phyloP scores from a whole-genome alignment of 2,888 invertebrate species.

The Hydroisotoma schaefferi region DNA sequence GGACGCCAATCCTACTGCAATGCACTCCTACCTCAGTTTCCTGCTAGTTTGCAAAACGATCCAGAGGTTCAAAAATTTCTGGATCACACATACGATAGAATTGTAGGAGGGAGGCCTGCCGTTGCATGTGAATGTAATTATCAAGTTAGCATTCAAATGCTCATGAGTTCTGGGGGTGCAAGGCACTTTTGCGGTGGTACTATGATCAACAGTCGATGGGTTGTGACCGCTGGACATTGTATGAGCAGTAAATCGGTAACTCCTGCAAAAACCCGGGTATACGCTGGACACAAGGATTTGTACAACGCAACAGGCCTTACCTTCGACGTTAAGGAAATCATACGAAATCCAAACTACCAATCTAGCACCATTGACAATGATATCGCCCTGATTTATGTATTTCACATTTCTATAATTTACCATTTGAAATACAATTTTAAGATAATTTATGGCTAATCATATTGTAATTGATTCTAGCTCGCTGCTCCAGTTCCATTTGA shows the following conservation, averaged over 20 bases:
- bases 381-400: too few species aligned
- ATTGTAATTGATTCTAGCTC: too few species aligned
- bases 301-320: too few species aligned
- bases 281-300: too few species aligned
- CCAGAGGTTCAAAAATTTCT: constrained; percentile 15
- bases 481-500: not conserved
- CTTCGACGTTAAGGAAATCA: too few species aligned
- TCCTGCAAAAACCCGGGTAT: too few species aligned
- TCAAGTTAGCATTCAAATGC: constrained; percentile 32
- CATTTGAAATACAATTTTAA: too few species aligned
- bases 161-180: constrained; percentile 14
- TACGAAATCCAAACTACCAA: too few species aligned
- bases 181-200: constrained; percentile 33
- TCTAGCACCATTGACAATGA: too few species aligned
- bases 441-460: too few species aligned
- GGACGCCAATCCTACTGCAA: constrained; percentile 10
- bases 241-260: too few species aligned
- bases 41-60: constrained; percentile 14
- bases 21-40: constrained; percentile 23
- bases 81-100: constrained; percentile 5
- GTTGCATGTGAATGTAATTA: constrained; percentile 13
- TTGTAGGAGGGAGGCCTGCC: constrained; percentile 29
- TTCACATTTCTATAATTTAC: too few species aligned
- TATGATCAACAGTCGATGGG: not conserved
- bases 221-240: constrained; percentile 27